These are phyloP conservation scores for Parthenolecanium corni DNA, from an alignment of 2,888 invertebrate species.

Conservation along the genomic window DNA sequence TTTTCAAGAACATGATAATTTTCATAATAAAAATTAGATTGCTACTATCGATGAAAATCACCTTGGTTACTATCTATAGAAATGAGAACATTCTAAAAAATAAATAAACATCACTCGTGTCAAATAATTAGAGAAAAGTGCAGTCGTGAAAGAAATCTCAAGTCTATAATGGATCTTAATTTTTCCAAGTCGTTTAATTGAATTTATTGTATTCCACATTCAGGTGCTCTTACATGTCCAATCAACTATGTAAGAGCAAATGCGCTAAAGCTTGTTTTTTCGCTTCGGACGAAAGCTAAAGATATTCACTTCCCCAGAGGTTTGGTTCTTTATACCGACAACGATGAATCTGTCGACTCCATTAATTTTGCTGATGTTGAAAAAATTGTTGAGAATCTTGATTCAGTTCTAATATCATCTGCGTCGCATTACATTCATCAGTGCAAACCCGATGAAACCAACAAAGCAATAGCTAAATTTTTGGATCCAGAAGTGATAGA, in stretches of 20 bases:
- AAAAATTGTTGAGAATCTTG: constrained; percentile 39
- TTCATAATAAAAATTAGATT: too few species aligned
- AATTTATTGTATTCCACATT: too few species aligned
- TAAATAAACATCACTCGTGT: too few species aligned
- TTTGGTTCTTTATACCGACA: constrained; percentile 41
- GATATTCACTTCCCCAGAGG: constrained; percentile 41
- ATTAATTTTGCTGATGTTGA: constrained; percentile 31
- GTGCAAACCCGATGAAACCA: constrained; percentile 45
- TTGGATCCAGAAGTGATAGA: constrained; percentile 31
- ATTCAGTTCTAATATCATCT: constrained; percentile 41
- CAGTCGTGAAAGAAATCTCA: too few species aligned
- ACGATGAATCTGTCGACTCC: constrained; percentile 40
- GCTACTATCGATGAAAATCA: too few species aligned
- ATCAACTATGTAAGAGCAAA: constrained; percentile 49
- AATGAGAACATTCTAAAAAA: too few species aligned
- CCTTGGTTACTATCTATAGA: too few species aligned
- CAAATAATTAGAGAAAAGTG: too few species aligned
- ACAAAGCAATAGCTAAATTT: constrained; percentile 44
- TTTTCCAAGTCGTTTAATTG: too few species aligned
- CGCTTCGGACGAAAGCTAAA: constrained; percentile 31
- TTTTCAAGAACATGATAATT: too few species aligned
- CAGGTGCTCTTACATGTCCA: constrained; percentile 46
- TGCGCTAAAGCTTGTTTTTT: constrained; percentile 32
- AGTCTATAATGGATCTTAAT: too few species aligned
- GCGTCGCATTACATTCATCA: constrained; percentile 48